Conservation (phyloP, 2,888 invertebrate species). For the Acanthosoma haemorrhoidale region DNA sequence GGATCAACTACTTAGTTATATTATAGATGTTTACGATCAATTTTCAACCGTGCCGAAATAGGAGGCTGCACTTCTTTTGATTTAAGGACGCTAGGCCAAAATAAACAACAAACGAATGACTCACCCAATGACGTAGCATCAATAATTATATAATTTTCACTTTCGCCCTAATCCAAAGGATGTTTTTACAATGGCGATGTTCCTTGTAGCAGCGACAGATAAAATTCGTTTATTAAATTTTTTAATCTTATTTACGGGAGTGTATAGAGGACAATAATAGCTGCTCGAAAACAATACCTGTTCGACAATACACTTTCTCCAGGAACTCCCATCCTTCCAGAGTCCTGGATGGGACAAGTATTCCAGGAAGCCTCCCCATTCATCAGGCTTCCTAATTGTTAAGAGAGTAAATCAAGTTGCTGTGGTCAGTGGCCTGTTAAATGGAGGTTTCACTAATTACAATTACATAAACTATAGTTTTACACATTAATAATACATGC, state of each 20-base stretch:
- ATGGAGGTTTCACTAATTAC: background rate
- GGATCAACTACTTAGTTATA: too few species aligned
- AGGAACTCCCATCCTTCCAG: background rate
- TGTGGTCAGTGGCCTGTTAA: background rate
- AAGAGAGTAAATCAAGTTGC: background rate
- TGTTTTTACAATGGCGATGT: background rate
- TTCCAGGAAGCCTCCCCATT: background rate
- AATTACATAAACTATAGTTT: background rate
- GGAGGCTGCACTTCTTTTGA: too few species aligned
- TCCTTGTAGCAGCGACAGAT: background rate
- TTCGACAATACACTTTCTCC: conserved; percentile 10
- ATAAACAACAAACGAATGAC: too few species aligned
- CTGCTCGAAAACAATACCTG: background rate
- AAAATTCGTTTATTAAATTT: background rate
- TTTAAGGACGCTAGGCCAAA: too few species aligned
- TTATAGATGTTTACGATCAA: too few species aligned
- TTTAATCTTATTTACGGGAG: background rate
- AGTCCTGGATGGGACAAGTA: background rate
- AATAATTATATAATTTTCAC: too few species aligned
- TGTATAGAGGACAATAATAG: background rate
- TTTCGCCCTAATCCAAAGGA: conserved; percentile 1
- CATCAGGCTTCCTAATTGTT: background rate
- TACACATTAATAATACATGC: background rate
- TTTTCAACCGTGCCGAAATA: too few species aligned
- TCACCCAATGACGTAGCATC: too few species aligned